Conservation (phyloP, 2,888 invertebrate species). For the Diogma glabrata region DNA sequence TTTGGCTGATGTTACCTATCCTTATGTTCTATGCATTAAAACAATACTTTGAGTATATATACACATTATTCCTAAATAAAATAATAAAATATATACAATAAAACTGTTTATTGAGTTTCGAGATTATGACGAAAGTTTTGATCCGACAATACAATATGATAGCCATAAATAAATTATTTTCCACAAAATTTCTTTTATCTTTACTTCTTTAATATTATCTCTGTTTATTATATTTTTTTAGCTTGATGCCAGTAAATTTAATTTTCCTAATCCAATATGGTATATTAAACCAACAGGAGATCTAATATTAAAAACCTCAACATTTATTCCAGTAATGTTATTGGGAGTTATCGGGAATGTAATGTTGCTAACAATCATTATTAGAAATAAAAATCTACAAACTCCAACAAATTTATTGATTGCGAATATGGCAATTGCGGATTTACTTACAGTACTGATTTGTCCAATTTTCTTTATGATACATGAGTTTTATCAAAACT, state of each 20-base stretch:
- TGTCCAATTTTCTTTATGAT: constrained; percentile 68
- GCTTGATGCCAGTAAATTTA: constrained; percentile 9
- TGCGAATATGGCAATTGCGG: constrained; percentile 62
- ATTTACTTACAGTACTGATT: constrained; percentile 50
- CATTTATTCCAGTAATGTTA: constrained; percentile 48
- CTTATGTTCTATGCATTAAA: too few species aligned
- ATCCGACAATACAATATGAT: too few species aligned
- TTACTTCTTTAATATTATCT: too few species aligned
- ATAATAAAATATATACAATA: too few species aligned
- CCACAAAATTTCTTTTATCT: too few species aligned
- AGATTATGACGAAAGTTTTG: too few species aligned
- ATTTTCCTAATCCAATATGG: constrained; percentile 58
- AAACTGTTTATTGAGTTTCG: too few species aligned
- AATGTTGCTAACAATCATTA: constrained; percentile 49
- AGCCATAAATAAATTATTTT: too few species aligned
- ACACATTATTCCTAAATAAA: too few species aligned
- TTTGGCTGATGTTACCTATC: too few species aligned
- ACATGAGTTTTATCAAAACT: constrained; percentile 67
- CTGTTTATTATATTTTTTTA: constrained; percentile 1
- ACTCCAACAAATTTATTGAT: constrained; percentile 61
- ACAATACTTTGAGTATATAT: too few species aligned
- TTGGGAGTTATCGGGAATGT: constrained; percentile 56
- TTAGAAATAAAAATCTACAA: constrained; percentile 48
- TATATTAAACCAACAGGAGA: constrained; percentile 45
- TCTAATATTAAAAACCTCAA: constrained; percentile 46